phyloP scores from a whole-genome alignment of 2,797 vertebrate species.

The Halcyon leucocephala region DNA sequence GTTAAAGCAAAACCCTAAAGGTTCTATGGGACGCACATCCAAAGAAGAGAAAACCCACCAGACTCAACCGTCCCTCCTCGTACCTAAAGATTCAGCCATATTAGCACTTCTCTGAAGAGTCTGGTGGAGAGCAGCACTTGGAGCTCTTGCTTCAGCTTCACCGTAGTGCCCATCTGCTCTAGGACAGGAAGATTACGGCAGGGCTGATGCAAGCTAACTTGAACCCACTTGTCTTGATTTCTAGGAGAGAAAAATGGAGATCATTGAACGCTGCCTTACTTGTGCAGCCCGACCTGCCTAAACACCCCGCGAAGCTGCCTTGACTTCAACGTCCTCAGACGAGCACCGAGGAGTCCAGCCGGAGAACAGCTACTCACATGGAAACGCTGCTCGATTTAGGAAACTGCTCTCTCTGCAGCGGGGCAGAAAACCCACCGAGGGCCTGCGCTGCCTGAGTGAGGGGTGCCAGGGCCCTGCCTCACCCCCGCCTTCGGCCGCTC shows the following conservation, averaged over 20 bases:
- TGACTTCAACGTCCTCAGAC: accelerated
- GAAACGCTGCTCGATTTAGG: not conserved
- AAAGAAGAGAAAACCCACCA: not conserved
- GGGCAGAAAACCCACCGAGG: accelerated
- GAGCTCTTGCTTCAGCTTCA: not conserved
- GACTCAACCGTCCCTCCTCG: not conserved
- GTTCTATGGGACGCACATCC: accelerated
- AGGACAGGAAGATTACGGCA: not conserved
- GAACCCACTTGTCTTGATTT: not conserved
- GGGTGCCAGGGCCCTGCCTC: not conserved
- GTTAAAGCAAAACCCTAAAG: not conserved
- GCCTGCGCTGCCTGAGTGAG: accelerated
- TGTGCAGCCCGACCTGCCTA: not conserved
- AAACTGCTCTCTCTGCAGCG: not conserved
- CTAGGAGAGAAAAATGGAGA: not conserved
- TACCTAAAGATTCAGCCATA: not conserved
- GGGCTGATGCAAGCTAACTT: not conserved
- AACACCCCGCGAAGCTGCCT: not conserved
- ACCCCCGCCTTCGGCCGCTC: not conserved
- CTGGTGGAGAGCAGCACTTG: accelerated
- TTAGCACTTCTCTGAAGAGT: not conserved
- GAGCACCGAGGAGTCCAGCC: accelerated
- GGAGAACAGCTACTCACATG: not conserved
- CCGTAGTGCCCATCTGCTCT: accelerated
- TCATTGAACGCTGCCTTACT: accelerated